These are phyloP conservation scores for Lepidurus apus DNA, from an alignment of 1,140 invertebrate species.

Conservation along the genomic window DNA sequence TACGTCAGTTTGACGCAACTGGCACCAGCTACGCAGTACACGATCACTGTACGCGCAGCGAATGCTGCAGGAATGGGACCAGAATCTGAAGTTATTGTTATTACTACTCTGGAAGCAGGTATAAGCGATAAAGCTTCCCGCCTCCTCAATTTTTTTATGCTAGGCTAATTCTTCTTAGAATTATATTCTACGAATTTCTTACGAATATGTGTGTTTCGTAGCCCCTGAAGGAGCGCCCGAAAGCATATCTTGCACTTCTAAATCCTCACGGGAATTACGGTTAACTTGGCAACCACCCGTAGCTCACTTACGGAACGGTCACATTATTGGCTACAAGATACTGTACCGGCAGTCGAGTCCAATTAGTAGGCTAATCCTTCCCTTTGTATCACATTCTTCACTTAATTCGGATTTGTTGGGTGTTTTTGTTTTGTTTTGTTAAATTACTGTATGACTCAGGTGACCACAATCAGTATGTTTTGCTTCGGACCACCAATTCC, in stretches of 20 bases:
- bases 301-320: constrained; percentile 62
- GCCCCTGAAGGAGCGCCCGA: constrained; percentile 63
- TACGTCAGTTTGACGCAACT: constrained; percentile 24
- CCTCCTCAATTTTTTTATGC: no score
- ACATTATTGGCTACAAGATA: constrained; percentile 64
- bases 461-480: constrained; percentile 24
- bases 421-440: not conserved
- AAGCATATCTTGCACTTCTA: constrained; percentile 60
- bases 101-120: constrained; percentile 31
- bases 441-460: not conserved
- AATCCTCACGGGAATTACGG: constrained; percentile 68
- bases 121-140: not conserved
- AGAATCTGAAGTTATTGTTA: constrained; percentile 23
- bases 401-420: not conserved
- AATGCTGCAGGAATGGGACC: constrained; percentile 29
- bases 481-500: constrained; percentile 24
- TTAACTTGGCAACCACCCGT: constrained; percentile 69
- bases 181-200: no score
- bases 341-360: constrained; percentile 45
- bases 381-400: no score
- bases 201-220: not conserved
- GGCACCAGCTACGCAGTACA: constrained; percentile 27
- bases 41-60: constrained; percentile 27
- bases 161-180: no score
- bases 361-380: no score